These are phyloP conservation scores for Anthoscopus minutus DNA, from an alignment of 2,113 vertebrate species.

Conservation along the genomic window DNA sequence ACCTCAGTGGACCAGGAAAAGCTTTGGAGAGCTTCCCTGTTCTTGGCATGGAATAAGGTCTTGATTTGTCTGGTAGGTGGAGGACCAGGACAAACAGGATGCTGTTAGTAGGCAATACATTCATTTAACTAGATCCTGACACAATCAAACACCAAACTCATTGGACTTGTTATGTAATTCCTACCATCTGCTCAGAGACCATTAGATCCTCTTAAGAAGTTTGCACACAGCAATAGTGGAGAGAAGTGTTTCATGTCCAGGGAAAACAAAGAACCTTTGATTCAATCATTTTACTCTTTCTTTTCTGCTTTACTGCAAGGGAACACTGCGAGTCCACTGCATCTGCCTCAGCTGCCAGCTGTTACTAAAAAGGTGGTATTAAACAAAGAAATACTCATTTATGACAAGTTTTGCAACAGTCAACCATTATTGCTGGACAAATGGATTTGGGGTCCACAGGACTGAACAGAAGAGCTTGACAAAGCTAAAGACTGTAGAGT, in stretches of 20 bases:
- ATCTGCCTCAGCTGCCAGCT: not conserved
- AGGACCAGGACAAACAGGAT: not conserved
- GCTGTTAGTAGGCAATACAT: not conserved
- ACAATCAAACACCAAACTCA: not conserved
- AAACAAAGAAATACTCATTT: not conserved
- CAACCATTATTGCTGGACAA: not conserved
- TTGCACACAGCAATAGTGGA: not conserved
- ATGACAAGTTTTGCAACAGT: not conserved
- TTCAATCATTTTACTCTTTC: not conserved
- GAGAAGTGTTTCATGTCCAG: not conserved
- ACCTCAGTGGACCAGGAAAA: not conserved
- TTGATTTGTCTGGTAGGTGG: not conserved
- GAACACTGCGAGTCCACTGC: not conserved
- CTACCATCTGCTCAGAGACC: not conserved
- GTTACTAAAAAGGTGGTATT: not conserved
- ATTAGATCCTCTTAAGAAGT: not conserved
- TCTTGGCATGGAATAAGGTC: not conserved
- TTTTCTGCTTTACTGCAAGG: not conserved
- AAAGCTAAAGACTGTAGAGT: not conserved
- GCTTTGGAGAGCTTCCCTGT: not conserved
- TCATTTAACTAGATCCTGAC: not conserved
- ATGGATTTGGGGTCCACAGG: not conserved
- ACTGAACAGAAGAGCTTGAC: not conserved
- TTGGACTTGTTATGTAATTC: not conserved
- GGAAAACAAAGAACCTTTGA: not conserved